Evolutionary conservation across 2,888 invertebrate genomes (phyloP).

Genomic region (Cheilosia soror): DNA sequence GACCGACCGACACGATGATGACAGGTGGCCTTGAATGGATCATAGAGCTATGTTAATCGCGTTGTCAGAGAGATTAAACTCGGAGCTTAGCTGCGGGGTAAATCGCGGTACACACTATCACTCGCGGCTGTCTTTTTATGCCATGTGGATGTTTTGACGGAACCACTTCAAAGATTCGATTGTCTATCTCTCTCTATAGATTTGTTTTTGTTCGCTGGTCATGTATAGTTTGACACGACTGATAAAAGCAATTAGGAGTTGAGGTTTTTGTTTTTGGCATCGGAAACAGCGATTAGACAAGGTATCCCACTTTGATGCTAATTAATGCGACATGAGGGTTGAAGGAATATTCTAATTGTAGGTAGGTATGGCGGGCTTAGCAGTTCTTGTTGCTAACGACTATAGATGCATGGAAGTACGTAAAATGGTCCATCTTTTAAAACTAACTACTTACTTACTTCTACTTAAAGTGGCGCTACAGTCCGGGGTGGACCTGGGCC

Average conservation of each 20-base stretch:
- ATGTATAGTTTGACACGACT: conserved; percentile 49
- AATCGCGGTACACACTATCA: conserved; percentile 28
- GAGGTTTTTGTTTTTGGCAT: conserved; percentile 31
- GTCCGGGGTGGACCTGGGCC: too few relatives aligned
- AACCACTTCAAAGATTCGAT: conserved; percentile 68
- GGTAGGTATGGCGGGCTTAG: too few relatives aligned
- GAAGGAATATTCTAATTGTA: too few relatives aligned
- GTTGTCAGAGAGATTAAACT: conserved; percentile 64
- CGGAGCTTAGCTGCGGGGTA: conserved; percentile 62
- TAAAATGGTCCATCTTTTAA: too few relatives aligned
- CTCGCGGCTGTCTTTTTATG: conserved; percentile 2
- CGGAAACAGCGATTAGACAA: conserved; percentile 37
- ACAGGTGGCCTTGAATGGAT: conserved; percentile 72
- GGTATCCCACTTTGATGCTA: conserved; percentile 35
- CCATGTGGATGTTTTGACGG: conserved; percentile 57
- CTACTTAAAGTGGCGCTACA: too few relatives aligned
- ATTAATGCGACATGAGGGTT: conserved; percentile 45
- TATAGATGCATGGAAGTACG: too few relatives aligned
- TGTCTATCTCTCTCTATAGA: conserved; percentile 20
- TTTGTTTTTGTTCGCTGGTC: not conserved
- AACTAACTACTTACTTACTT: too few relatives aligned
- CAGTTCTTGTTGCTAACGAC: too few relatives aligned
- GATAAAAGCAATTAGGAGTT: conserved; percentile 62
- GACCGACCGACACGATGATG: conserved; percentile 35
- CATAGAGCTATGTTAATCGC: conserved; percentile 69